Percentiles rank a stretch among this genome's conserved stretches.
phyloP scores from a whole-genome alignment of 1,140 invertebrate genomes.

The Aphelenchoides fujianensis region DNA sequence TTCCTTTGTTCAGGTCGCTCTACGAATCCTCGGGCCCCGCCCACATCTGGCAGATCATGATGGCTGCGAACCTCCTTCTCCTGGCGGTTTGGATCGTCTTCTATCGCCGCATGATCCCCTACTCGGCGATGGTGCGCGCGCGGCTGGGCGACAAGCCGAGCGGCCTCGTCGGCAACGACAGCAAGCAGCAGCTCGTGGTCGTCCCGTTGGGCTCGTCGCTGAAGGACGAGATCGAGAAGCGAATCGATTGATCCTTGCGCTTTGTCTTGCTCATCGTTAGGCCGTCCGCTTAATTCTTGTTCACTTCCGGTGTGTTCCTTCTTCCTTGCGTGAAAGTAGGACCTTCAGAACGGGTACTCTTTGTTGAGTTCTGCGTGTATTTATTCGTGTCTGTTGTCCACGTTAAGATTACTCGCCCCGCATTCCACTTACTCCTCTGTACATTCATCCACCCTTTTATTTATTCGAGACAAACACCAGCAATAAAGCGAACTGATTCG shows the following conservation, averaged over 20 bases:
- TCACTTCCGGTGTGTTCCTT: too few relatives aligned
- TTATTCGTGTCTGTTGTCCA: too few relatives aligned
- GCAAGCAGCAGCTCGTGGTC: not conserved
- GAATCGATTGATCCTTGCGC: too few relatives aligned
- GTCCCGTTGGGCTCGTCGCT: not conserved
- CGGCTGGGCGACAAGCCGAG: not conserved
- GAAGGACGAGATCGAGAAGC: not conserved
- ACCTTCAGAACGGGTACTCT: too few relatives aligned
- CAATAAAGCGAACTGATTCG: too few relatives aligned
- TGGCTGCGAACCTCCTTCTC: not conserved
- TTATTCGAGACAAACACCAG: too few relatives aligned
- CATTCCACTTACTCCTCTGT: too few relatives aligned
- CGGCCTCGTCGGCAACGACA: not conserved
- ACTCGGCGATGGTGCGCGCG: not conserved
- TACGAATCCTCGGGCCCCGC: constrained; percentile 29
- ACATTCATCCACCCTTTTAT: too few relatives aligned
- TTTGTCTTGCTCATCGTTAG: not conserved
- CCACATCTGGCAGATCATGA: constrained; percentile 24
- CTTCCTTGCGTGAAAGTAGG: too few relatives aligned
- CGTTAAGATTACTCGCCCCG: too few relatives aligned
- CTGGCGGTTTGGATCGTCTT: constrained; percentile 30
- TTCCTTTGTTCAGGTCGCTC: constrained; percentile 14
- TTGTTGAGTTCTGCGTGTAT: too few relatives aligned
- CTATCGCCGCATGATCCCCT: constrained; percentile 30
- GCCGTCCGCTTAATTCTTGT: not conserved